Evolutionary conservation across 2,797 vertebrate species (phyloP).

Genomic region (Streptopelia turtur): DNA sequence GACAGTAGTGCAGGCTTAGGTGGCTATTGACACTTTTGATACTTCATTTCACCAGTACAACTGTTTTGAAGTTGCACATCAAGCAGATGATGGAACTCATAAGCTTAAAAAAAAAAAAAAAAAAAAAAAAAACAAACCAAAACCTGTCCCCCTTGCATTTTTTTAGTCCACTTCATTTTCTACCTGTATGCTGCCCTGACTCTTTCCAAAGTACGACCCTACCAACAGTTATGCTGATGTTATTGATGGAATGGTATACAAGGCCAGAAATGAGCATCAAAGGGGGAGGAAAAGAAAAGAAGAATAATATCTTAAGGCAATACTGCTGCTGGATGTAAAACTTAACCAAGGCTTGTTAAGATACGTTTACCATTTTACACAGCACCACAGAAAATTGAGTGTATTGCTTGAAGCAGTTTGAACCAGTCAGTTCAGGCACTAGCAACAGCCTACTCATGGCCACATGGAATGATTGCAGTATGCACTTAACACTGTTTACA

Average conservation of each 20-base stretch:
- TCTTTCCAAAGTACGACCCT: neutral
- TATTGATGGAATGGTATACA: neutral
- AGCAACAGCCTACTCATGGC: neutral
- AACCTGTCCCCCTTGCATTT: neutral
- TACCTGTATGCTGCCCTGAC: neutral
- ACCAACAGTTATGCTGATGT: neutral
- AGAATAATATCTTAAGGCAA: neutral
- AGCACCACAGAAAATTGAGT: neutral
- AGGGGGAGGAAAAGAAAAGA: neutral
- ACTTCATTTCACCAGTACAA: neutral
- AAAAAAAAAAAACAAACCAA: no score
- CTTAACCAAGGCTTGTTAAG: neutral
- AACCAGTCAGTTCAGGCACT: neutral
- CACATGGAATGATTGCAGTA: neutral
- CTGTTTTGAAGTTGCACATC: neutral
- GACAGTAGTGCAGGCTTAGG: neutral
- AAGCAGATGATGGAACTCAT: neutral
- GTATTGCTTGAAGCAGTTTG: neutral
- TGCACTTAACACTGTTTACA: neutral
- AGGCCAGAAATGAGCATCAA: neutral
- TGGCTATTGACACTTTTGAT: neutral
- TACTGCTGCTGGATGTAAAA: neutral
- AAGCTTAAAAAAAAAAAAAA: neutral
- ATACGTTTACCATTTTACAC: fast-evolving
- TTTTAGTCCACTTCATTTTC: neutral